Conservation (phyloP, 2,888 invertebrate species). For the Pollenia labialis region DNA sequence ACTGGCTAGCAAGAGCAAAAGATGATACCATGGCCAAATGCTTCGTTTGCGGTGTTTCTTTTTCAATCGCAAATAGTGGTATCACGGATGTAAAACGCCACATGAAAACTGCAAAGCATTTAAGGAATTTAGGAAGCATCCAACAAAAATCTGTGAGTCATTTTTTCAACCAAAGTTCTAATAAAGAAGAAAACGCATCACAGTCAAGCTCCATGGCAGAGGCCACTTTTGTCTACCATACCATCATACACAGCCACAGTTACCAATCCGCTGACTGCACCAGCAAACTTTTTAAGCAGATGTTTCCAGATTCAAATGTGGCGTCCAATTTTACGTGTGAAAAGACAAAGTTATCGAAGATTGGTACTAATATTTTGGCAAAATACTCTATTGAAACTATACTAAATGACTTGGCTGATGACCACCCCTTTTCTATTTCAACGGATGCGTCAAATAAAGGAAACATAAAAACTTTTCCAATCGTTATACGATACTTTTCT, state of each 20-base stretch:
- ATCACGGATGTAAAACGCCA: slow-evolving; percentile 25
- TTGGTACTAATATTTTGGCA: neutral
- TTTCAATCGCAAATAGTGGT: slow-evolving; percentile 5
- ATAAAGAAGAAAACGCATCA: neutral
- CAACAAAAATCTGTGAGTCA: slow-evolving; percentile 19
- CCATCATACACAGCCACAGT: slow-evolving; percentile 20
- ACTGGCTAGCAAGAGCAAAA: neutral
- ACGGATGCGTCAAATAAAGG: slow-evolving; percentile 46
- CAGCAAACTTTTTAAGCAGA: slow-evolving; percentile 29
- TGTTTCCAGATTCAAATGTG: no score
- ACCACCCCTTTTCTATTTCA: slow-evolving; percentile 14
- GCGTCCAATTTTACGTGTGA: neutral
- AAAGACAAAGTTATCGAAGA: slow-evolving; percentile 15
- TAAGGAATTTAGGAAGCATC: slow-evolving; percentile 3
- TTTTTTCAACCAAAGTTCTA: neutral
- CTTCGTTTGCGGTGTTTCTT: neutral
- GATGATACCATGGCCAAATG: neutral
- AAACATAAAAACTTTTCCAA: slow-evolving; percentile 45
- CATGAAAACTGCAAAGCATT: neutral
- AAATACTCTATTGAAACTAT: slow-evolving; percentile 18
- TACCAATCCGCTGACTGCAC: slow-evolving; percentile 45
- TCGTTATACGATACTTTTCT: slow-evolving; percentile 34
- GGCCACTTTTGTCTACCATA: slow-evolving; percentile 12
- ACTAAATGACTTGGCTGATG: slow-evolving; percentile 7
- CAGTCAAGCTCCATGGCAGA: slow-evolving; percentile 4